These are phyloP conservation scores for Hestina assimilis DNA, from an alignment of 1,140 invertebrate genomes.

Conservation along the genomic window DNA sequence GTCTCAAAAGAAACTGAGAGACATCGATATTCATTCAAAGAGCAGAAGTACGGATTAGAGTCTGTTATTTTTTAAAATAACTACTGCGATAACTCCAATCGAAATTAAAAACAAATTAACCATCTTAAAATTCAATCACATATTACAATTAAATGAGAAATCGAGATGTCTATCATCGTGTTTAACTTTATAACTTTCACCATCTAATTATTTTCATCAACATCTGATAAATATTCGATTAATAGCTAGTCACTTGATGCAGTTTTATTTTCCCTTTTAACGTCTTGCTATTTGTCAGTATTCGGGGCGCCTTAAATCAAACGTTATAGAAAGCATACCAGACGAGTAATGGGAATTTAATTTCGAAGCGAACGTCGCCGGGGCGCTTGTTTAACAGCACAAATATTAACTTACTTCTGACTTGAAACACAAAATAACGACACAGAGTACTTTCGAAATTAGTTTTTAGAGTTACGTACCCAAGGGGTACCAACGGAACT, in stretches of 20 bases:
- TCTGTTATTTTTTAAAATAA: no score
- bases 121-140: not conserved
- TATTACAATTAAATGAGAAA: not conserved
- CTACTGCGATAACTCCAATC: no score
- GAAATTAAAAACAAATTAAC: no score
- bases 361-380: slow-evolving; percentile 5
- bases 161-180: not conserved
- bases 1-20: no score
- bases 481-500: no score
- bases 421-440: not conserved
- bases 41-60: no score
- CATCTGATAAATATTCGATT: not conserved
- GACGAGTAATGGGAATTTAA: slow-evolving; percentile 7
- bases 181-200: not conserved
- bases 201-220: not conserved
- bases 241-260: not conserved
- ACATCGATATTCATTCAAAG: no score
- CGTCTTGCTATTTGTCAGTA: not conserved
- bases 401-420: slow-evolving; percentile 10
- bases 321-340: slow-evolving; percentile 12
- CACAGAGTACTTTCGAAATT: no score
- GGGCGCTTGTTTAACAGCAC: not conserved
- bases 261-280: not conserved
- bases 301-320: slow-evolving; percentile 9
- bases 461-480: no score